Evolutionary conservation across 1,140 invertebrate genomes (phyloP), one percentile per base, ranked within the genome.

Genomic region (Drosophila ercepeae): DNA sequence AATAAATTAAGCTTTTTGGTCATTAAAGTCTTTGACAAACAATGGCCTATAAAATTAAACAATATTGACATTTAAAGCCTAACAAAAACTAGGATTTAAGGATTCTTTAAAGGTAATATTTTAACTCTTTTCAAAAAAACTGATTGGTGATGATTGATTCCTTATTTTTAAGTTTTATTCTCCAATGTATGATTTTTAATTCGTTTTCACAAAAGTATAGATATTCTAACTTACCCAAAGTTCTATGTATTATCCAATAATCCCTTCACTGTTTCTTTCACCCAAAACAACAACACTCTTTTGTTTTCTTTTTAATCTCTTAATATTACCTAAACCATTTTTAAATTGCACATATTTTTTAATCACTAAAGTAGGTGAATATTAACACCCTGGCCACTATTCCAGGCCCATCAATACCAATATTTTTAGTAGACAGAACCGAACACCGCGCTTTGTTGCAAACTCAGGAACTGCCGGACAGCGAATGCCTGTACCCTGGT

Each of bases 401-500:
- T 3, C 2, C n/a, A n/a, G 7, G 29, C 11, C 9, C 9, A 32
- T 9, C 4, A 46, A n/a, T 36, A 52, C 29, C 39, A 44, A 50
- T 42, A 45, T 39, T 55, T 27, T 32, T 44, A 25, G 29, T 53
- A 70, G 14, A 53, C 49, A 52, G 18, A 39, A 71, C 6, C 6
- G 34, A 9, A 65, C 18, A 63, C 68, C 76, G 81, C 81, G 81
- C 27, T 63, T 49, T 7, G 73, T 49, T 74, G 59, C 76, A 72
- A 70, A 74, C 82, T 32, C 72, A 45, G 19, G 36, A 45, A 65
- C 51, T 49, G 76, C 72, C 51, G 65, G 67, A 49, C 50, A 60
- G 51, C 76, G 81, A 84, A 86, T 84, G 81, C 53, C 36, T 55
- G 27, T 18, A 25, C 77, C 50, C 39, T 41, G 53, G 49, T 48